Conservation (phyloP, 2,113 vertebrate species). For the Aplodontia rufa region DNA sequence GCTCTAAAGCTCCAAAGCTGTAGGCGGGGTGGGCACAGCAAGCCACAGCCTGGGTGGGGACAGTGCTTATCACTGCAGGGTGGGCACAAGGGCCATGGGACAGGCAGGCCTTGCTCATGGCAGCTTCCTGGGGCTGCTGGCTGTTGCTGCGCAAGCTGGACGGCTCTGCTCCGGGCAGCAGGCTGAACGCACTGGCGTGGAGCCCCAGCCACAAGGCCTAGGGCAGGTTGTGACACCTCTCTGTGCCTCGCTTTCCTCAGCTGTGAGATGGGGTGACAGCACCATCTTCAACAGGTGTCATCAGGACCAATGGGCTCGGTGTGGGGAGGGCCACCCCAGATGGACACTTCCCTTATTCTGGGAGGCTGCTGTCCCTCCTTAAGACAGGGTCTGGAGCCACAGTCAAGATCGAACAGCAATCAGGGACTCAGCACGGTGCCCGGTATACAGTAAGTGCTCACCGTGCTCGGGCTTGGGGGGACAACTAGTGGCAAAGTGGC, state of each 20-base stretch:
- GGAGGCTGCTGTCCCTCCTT: neutral
- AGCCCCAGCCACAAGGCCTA: neutral
- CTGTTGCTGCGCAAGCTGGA: neutral
- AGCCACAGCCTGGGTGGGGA: accelerated
- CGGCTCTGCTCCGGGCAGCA: neutral
- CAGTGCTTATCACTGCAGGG: accelerated
- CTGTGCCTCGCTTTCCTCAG: neutral
- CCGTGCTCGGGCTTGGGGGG: neutral
- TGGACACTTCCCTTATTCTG: neutral
- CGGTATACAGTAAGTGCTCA: neutral
- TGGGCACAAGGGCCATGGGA: neutral
- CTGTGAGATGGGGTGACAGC: neutral
- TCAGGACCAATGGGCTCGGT: neutral
- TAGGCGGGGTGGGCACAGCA: neutral
- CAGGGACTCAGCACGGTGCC: neutral
- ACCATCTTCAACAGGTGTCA: neutral
- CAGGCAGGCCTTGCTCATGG: accelerated
- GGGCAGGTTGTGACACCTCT: neutral
- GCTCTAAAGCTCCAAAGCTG: neutral
- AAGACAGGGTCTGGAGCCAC: neutral
- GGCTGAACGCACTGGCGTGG: neutral
- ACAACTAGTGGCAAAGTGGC: neutral
- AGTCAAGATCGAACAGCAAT: no score
- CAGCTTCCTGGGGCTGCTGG: neutral
- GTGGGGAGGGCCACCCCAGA: neutral